These are phyloP conservation scores for Asarcornis scutulata DNA, from an alignment of 2,113 vertebrate genomes.

Conservation along the genomic window DNA sequence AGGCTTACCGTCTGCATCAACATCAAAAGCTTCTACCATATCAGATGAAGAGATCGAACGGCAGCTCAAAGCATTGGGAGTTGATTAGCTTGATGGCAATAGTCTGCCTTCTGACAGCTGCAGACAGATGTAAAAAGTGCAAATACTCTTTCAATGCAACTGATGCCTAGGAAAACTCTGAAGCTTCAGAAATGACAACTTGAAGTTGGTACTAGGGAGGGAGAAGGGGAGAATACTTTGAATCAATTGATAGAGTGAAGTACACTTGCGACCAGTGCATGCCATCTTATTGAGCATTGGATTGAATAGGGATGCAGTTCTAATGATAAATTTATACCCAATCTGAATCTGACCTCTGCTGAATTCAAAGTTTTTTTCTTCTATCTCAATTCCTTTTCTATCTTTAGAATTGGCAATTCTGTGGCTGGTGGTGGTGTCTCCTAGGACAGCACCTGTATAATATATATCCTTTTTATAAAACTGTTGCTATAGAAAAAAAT, in stretches of 20 bases:
- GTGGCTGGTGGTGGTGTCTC: background rate
- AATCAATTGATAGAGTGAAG: background rate
- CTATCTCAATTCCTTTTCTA: background rate
- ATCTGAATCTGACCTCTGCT: background rate
- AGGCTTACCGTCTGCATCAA: slow-evolving; percentile 84
- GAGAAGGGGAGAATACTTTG: slow-evolving; percentile 35
- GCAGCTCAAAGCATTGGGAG: slow-evolving; percentile 93
- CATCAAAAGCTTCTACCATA: slow-evolving; percentile 84
- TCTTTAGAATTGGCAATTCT: background rate
- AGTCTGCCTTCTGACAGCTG: slow-evolving; percentile 26
- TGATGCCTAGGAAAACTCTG: slow-evolving; percentile 37
- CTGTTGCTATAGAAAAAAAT: background rate
- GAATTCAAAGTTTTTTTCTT: background rate
- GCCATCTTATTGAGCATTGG: background rate
- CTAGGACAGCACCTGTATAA: background rate
- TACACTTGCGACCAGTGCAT: background rate
- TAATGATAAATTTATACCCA: background rate
- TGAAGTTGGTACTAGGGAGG: slow-evolving; percentile 44
- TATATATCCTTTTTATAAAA: background rate
- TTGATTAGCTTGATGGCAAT: slow-evolving; percentile 81
- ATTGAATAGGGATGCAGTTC: background rate
- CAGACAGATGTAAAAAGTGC: slow-evolving; percentile 22
- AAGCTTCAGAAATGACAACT: slow-evolving; percentile 34
- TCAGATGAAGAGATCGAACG: slow-evolving; percentile 97
- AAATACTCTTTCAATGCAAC: slow-evolving; percentile 65